Percentiles rank a stretch among this genome's conserved stretches.
These are phyloP conservation scores for Fragum fragum DNA, from an alignment of 2,888 invertebrate genomes.

Conservation along the genomic window DNA sequence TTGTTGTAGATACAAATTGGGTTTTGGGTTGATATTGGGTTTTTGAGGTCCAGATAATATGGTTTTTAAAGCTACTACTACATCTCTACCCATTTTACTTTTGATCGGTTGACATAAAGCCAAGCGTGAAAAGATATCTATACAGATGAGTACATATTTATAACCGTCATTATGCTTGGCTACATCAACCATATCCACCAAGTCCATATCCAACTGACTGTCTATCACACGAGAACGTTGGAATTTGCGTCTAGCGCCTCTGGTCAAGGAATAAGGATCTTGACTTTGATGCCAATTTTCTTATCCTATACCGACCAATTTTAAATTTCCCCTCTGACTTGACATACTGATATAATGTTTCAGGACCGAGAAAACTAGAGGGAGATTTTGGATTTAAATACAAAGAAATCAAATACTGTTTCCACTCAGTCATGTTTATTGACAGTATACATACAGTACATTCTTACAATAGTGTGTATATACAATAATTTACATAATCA, in stretches of 20 bases:
- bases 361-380: constrained; percentile 31
- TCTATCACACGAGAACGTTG: constrained; percentile 36
- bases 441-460: background rate
- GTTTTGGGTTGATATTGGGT: background rate
- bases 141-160: constrained; percentile 41
- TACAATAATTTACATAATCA: background rate
- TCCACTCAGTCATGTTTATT: constrained; percentile 40
- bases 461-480: background rate
- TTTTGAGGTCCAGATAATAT: background rate
- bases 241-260: constrained; percentile 44
- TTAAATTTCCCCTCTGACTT: constrained; percentile 36
- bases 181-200: constrained; percentile 37
- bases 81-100: too few species aligned
- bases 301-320: constrained; percentile 52
- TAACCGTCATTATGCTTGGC: constrained; percentile 48
- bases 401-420: constrained; percentile 26
- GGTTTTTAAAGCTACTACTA: constrained; percentile 44
- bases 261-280: constrained; percentile 38
- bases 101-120: too few species aligned
- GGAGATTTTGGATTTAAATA: constrained; percentile 12
- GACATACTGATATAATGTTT: constrained; percentile 46
- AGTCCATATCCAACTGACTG: constrained; percentile 47
- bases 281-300: constrained; percentile 47
- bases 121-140: constrained; percentile 50
- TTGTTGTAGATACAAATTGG: background rate